phyloP scores from a whole-genome alignment of 2,888 invertebrate genomes.

The Masnerella sp. region DNA sequence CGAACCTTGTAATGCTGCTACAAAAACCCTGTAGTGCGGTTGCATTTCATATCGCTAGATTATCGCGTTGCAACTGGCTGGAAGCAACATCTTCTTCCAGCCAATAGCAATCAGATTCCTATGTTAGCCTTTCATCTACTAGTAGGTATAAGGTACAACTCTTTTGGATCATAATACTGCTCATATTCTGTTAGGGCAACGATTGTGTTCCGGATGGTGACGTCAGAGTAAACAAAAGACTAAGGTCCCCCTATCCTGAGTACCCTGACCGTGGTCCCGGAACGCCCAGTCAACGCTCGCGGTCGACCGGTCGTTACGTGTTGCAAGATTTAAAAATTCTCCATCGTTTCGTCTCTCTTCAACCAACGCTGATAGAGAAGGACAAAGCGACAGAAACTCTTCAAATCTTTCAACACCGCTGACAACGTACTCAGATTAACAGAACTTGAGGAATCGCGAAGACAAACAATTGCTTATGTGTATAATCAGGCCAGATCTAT shows the following conservation, averaged over 20 bases:
- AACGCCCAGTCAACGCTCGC: conserved; percentile 19
- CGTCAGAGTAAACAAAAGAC: conserved; percentile 54
- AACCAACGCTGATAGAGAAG: too few relatives aligned
- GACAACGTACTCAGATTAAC: conserved; percentile 38
- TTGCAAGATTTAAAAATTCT: too few relatives aligned
- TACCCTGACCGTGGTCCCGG: conserved; percentile 14
- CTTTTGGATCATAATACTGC: conserved; percentile 58
- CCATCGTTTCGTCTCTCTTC: too few relatives aligned
- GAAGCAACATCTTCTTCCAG: conserved; percentile 14
- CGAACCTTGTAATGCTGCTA: too few relatives aligned
- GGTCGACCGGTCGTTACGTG: neutral
- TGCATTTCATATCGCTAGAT: conserved; percentile 58
- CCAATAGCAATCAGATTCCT: conserved; percentile 54
- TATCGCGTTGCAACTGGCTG: conserved; percentile 44
- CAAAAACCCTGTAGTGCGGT: conserved; percentile 44
- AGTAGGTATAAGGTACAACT: conserved; percentile 35
- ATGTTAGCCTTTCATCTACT: conserved; percentile 58
- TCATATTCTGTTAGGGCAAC: conserved; percentile 30
- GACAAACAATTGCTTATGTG: conserved; percentile 50
- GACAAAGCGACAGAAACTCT: too few relatives aligned
- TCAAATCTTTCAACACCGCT: neutral
- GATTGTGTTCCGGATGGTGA: conserved; percentile 14
- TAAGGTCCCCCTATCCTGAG: conserved; percentile 50
- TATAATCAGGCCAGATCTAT: conserved; percentile 38
- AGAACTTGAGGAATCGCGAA: conserved; percentile 58